Evolutionary conservation across 53 echinoderm and acorn worm species (phyloP), one percentile per base, ranked within the genome.

Genomic region (Arbacia lixula): DNA sequence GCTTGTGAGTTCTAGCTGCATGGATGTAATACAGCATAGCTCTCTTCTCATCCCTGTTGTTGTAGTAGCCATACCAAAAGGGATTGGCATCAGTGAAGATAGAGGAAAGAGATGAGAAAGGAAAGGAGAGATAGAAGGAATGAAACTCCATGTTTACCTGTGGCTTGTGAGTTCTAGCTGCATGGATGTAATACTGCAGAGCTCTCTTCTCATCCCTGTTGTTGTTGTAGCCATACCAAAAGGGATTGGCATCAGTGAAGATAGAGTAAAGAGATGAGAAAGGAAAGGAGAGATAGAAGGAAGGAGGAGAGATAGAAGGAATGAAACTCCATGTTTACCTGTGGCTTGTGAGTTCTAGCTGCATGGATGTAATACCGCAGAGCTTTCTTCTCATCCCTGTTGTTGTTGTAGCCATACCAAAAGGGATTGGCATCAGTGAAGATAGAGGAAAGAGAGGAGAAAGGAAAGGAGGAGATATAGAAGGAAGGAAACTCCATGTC

Each of bases 341-440:
- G 93, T 36, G 93, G 89, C 4, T 91, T 83, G 6, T 63, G 68
- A 26, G 81, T 85, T n/a, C 61, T 41, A 6, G 93, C 96, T 49
- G 93, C 96, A 63, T 84, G 86, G 19, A 89, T 81, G 57, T 96
- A 96, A 52, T 83, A 88, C 51, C 82, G 72, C 3, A 96, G 75
- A 12, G 96, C 96, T 34, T 54, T 84, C 14, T 69, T 63, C 22
- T 67, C 78, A 40, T 93, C 90, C 19, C 49, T 42, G 19, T 65
- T 52, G 9, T 89, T 89, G 5, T 72, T 68, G 30, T 91, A 73
- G 3, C 96, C 96, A 83, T 93, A 96, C 86, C 90, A 96, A 17
- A 91, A 74, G 61, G 91, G 91, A 72, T 96, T 93, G 69, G 93
- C 96, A 87, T 93, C 91, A 66, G 87, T 93, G 31, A 96, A 43